These are phyloP conservation scores for Eudorcas thomsonii DNA, from an alignment of 2,113 vertebrate genomes.

Conservation along the genomic window DNA sequence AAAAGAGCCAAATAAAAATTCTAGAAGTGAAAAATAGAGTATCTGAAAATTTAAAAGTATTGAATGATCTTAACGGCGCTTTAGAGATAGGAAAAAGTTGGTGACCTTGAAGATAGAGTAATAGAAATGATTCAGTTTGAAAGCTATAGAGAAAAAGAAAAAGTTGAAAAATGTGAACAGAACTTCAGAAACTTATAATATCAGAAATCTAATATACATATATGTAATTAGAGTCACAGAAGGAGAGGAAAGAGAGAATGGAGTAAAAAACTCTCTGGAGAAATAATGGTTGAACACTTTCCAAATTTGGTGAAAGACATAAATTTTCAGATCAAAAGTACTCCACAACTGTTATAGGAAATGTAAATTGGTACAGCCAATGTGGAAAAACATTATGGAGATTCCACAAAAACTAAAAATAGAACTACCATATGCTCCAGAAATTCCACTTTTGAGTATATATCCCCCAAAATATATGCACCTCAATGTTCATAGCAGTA, in stretches of 20 bases:
- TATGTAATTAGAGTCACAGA: background rate
- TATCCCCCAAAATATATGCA: background rate
- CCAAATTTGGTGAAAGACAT: background rate
- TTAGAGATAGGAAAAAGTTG: background rate
- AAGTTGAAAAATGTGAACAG: background rate
- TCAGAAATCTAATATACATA: background rate
- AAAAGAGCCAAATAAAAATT: background rate
- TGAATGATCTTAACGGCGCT: background rate
- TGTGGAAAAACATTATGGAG: background rate
- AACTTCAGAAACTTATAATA: background rate
- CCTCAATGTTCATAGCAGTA: background rate
- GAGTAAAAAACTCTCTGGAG: background rate
- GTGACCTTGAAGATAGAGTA: background rate
- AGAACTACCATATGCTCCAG: background rate
- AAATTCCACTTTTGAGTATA: background rate
- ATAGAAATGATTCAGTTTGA: background rate
- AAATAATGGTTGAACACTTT: background rate
- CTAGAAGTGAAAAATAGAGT: background rate
- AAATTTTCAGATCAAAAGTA: background rate
- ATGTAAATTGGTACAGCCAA: background rate
- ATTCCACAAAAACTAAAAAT: background rate
- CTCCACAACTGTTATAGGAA: background rate
- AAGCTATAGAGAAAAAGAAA: background rate
- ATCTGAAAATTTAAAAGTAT: background rate
- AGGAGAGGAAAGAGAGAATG: background rate